Conservation (phyloP, 2,797 vertebrate genomes). For the Parauchenoglanis ngamensis region DNA sequence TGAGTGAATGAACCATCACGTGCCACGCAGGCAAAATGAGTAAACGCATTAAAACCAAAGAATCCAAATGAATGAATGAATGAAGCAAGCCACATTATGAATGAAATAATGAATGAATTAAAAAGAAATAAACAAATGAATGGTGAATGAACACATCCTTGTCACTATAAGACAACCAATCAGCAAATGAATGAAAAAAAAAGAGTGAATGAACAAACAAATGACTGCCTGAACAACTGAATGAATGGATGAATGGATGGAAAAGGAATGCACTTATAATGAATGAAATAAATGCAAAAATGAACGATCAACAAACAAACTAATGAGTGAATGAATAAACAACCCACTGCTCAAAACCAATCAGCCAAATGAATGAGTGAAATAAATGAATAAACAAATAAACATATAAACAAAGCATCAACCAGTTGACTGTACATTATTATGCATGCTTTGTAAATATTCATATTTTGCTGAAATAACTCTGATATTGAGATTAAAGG, state of each 20-base stretch:
- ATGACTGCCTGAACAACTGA: background rate
- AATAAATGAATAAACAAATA: background rate
- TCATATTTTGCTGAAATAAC: background rate
- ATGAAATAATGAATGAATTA: background rate
- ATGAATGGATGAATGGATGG: background rate
- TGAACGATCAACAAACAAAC: background rate
- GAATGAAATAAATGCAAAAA: background rate
- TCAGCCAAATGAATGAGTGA: background rate
- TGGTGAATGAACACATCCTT: background rate
- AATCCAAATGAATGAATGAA: background rate
- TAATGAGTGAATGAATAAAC: background rate
- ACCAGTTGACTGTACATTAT: background rate
- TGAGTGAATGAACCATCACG: background rate
- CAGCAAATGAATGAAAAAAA: background rate
- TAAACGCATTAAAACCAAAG: background rate
- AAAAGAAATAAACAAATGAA: background rate
- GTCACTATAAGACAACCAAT: background rate
- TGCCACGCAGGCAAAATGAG: background rate
- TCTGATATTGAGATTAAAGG: conserved; percentile 11
- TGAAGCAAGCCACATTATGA: background rate
- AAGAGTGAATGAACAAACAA: background rate
- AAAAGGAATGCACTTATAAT: background rate
- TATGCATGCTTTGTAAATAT: background rate
- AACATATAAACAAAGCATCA: background rate
- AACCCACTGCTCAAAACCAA: background rate